Percentiles rank a stretch among this genome's conserved stretches.
These are phyloP conservation scores for Lasioglossum albipes DNA, from an alignment of 1,140 invertebrate genomes.

Conservation along the genomic window DNA sequence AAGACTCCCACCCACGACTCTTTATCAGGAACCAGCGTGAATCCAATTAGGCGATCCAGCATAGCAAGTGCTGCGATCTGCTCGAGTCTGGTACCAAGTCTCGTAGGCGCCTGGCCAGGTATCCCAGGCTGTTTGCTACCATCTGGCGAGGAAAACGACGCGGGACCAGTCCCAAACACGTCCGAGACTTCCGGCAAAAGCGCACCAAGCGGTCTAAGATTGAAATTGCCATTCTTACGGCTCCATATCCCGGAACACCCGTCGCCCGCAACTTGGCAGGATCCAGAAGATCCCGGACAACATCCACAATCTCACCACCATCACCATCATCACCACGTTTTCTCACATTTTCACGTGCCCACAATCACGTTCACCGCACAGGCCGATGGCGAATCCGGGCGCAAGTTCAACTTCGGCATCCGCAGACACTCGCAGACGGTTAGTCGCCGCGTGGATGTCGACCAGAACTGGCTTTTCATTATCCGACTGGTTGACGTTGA, in stretches of 20 bases:
- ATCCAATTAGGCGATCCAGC: slow-evolving; percentile 60
- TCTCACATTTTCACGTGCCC: slow-evolving; percentile 80
- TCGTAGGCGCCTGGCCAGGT: slow-evolving; percentile 67
- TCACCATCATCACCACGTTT: slow-evolving; percentile 64
- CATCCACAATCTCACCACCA: slow-evolving; percentile 55
- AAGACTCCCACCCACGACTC: slow-evolving; percentile 22
- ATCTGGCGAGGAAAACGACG: background rate
- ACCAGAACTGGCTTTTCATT: slow-evolving; percentile 1
- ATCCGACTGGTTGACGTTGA: background rate
- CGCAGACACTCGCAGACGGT: slow-evolving; percentile 81
- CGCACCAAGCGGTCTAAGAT: slow-evolving; percentile 51
- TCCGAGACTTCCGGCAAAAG: background rate
- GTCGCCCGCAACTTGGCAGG: slow-evolving; percentile 18
- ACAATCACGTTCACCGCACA: slow-evolving; percentile 79
- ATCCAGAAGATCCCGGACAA: slow-evolving; percentile 31
- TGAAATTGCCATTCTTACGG: slow-evolving; percentile 75
- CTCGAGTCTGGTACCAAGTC: slow-evolving; percentile 74
- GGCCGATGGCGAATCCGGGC: slow-evolving; percentile 72
- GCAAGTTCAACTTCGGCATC: slow-evolving; percentile 81
- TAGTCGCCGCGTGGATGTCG: slow-evolving; percentile 68
- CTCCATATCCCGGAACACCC: slow-evolving; percentile 76
- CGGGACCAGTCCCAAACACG: slow-evolving; percentile 19
- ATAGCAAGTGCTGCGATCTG: slow-evolving; percentile 72
- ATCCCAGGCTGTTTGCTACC: slow-evolving; percentile 60
- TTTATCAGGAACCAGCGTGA: slow-evolving; percentile 47